Evolutionary conservation across 2,113 vertebrate genomes (phyloP).

Genomic region (Casuarius casuarius): DNA sequence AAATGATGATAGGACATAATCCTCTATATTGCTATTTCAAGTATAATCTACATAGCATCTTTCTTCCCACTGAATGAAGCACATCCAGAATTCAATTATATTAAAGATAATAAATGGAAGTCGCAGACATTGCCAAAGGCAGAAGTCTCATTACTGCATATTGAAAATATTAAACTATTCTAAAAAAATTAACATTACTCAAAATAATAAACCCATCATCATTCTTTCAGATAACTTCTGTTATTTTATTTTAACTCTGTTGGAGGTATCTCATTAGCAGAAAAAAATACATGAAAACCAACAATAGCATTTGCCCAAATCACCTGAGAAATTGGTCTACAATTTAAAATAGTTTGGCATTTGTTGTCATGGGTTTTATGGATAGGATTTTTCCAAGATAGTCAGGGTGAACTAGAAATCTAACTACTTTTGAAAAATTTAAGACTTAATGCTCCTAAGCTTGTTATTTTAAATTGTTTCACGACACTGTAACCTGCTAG

Average conservation of each 20-base stretch:
- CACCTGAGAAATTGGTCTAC: not conserved
- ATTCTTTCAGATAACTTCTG: not conserved
- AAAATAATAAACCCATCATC: not conserved
- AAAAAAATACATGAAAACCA: not conserved
- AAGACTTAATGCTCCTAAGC: not conserved
- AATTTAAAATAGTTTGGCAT: not conserved
- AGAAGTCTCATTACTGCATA: not conserved
- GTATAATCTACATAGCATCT: not conserved
- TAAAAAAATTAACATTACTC: not conserved
- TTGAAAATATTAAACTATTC: not conserved
- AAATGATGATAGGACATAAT: not conserved
- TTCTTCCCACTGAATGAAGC: not conserved
- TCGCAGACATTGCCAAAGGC: rapidly evolving
- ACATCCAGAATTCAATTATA: not conserved
- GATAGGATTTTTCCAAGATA: not conserved
- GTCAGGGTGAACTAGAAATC: not conserved
- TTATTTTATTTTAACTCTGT: not conserved
- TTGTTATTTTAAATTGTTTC: rapidly evolving
- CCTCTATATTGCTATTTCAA: not conserved
- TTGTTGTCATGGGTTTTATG: not conserved
- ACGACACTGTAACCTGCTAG: rapidly evolving
- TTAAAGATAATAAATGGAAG: not conserved
- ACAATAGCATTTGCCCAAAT: not conserved
- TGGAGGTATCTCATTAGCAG: not conserved
- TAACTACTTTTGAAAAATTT: not conserved